Conservation (phyloP, 2,797 vertebrate species). For the Bufotes viridis region DNA sequence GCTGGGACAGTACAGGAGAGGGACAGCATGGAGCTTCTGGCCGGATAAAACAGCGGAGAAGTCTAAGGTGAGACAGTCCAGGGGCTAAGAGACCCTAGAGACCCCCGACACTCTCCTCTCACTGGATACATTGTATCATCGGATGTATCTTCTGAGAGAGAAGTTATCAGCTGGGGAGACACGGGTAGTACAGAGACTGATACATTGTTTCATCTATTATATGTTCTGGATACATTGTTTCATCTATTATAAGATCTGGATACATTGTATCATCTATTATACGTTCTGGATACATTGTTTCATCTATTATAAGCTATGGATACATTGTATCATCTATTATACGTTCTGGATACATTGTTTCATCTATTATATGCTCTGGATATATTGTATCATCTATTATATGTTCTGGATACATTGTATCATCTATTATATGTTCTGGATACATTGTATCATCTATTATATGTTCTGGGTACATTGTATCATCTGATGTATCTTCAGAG, state of each 20-base stretch:
- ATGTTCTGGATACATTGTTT: neutral
- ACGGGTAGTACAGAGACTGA: too few relatives aligned
- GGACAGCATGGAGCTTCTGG: conserved; percentile 3
- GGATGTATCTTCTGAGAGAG: too few relatives aligned
- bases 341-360: too few relatives aligned
- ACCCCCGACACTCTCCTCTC: neutral
- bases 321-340: too few relatives aligned
- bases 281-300: neutral
- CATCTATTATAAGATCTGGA: neutral
- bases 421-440: neutral
- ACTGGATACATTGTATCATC: neutral
- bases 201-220: too few relatives aligned
- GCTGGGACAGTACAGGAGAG: neutral
- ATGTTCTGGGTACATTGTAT: neutral
- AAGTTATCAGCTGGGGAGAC: too few relatives aligned
- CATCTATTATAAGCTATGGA: too few relatives aligned
- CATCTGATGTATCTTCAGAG: neutral
- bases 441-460: neutral
- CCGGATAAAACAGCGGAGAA: conserved; percentile 17
- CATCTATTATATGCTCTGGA: too few relatives aligned
- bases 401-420: too few relatives aligned
- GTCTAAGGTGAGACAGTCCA: conserved; percentile 5
- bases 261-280: neutral
- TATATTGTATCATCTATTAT: too few relatives aligned
- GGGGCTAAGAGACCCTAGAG: too few relatives aligned